Base-by-base conservation (phyloP, 2,797 vertebrate genomes). In the Chaenodraco wilsoni region DNA sequence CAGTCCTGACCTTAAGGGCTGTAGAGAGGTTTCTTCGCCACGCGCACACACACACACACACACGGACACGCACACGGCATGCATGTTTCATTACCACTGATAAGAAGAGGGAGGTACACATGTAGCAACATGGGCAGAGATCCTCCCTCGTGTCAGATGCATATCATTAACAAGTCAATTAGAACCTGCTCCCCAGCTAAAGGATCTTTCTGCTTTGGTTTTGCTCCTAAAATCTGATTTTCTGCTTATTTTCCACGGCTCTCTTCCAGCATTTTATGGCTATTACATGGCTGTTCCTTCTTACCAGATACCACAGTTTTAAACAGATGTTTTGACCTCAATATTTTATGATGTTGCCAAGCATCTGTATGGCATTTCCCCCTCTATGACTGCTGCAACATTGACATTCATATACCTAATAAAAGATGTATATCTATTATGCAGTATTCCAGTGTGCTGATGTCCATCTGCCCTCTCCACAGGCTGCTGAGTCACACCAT, bases 401-500 rank as follows among this genome's bases (percentile, higher is more conserved):
- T 17, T 49, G 1, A 48, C 21, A 45, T 74, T 3, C 15, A 11
- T 50, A 9, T 5, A 33, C 41, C 1, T 48, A 12, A 46, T 33
- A 37, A 33, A 33, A 63, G 3, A 0, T 61, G n/a, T 27, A 43
- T 17, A 48, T 51, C 31, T 43, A 67, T 72, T 55, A 11, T 17
- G 3, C 6, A 44, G 41, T 41, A 14, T 45, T 73, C 15, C 17
- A 31, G 23, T 50, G 15, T 19, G 41, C 65, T 83, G 55, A 87
- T 57, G 60, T 50, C 33, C 37, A 16, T 82, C 49, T 77, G 9
- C 37, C 86, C 16, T 92, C 57, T 84, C 79, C 48, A 15, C 81
- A 99, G 98, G 83, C 93, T 99, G 87, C 93, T 99, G 81, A 98
- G 98, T 89, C 98, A 99, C 91, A 99, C 97, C 67, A 99, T 99